phyloP scores from a whole-genome alignment of 2,888 invertebrate species.

The Pristionchus japonicus region DNA sequence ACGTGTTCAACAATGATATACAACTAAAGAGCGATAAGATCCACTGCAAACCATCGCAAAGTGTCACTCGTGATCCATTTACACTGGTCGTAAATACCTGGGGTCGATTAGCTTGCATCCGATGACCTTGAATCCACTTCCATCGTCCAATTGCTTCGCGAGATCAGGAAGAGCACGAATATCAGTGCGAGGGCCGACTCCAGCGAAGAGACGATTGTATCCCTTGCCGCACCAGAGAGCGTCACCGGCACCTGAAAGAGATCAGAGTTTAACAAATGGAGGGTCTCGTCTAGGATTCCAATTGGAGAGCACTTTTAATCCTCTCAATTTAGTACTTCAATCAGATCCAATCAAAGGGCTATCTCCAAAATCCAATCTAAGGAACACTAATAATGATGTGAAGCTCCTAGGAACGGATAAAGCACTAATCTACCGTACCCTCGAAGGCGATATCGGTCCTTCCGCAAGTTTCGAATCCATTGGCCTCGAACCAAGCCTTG shows the following conservation, averaged over 20 bases:
- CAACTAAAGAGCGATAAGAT: neutral
- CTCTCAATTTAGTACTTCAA: too few relatives aligned
- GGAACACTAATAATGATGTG: too few relatives aligned
- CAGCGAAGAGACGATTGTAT: slow-evolving; percentile 67
- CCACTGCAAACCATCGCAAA: neutral
- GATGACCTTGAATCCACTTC: slow-evolving; percentile 64
- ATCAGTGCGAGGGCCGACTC: slow-evolving; percentile 72
- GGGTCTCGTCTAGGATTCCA: too few relatives aligned
- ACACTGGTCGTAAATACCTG: slow-evolving; percentile 54
- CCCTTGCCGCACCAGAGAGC: slow-evolving; percentile 71
- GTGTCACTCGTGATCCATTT: neutral
- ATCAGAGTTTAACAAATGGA: too few relatives aligned
- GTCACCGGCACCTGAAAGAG: slow-evolving; percentile 68
- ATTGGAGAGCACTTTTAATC: too few relatives aligned
- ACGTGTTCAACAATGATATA: neutral
- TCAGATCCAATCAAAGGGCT: too few relatives aligned
- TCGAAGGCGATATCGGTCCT: slow-evolving; percentile 70
- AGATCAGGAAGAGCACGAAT: slow-evolving; percentile 65
- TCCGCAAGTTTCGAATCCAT: slow-evolving; percentile 69
- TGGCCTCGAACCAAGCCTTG: slow-evolving; percentile 62
- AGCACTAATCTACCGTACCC: slow-evolving; percentile 55
- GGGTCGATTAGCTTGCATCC: slow-evolving; percentile 72
- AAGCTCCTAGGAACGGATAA: neutral
- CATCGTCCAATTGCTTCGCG: slow-evolving; percentile 62
- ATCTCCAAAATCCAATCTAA: too few relatives aligned